These are phyloP conservation scores for Corythoichthys intestinalis DNA, from an alignment of 2,113 vertebrate species.

Conservation along the genomic window DNA sequence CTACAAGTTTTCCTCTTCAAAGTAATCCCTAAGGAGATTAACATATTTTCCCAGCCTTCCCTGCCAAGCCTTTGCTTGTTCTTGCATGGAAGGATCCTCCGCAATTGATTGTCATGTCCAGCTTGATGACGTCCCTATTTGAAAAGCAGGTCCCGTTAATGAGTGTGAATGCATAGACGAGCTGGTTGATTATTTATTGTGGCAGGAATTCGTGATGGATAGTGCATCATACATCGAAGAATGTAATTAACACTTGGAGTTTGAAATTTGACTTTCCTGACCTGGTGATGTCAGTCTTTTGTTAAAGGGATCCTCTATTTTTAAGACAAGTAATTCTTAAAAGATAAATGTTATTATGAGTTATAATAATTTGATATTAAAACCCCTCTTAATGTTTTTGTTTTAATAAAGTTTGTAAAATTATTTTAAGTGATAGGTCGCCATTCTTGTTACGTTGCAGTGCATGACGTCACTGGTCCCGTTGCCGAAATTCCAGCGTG, in stretches of 20 bases:
- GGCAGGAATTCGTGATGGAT: background rate
- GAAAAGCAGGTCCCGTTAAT: background rate
- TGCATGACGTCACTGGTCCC: too few relatives aligned
- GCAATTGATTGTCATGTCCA: background rate
- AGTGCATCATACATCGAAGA: background rate
- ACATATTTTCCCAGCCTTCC: background rate
- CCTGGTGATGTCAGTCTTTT: background rate
- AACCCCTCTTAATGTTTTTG: too few relatives aligned
- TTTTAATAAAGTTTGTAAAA: too few relatives aligned
- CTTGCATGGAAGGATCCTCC: background rate
- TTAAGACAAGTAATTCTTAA: too few relatives aligned
- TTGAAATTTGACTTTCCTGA: background rate
- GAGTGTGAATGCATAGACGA: background rate
- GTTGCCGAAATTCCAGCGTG: too few relatives aligned
- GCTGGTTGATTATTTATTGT: background rate
- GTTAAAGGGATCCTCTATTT: too few relatives aligned
- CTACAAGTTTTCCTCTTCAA: background rate
- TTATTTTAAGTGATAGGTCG: too few relatives aligned
- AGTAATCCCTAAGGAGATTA: background rate
- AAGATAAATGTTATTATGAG: too few relatives aligned
- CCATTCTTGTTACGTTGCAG: too few relatives aligned
- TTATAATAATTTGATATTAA: too few relatives aligned
- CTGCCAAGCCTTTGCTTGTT: background rate
- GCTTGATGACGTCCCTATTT: background rate
- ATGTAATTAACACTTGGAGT: background rate